These are phyloP conservation scores for Paraescarpia echinospica DNA, from an alignment of 1,140 invertebrate genomes.

Conservation along the genomic window DNA sequence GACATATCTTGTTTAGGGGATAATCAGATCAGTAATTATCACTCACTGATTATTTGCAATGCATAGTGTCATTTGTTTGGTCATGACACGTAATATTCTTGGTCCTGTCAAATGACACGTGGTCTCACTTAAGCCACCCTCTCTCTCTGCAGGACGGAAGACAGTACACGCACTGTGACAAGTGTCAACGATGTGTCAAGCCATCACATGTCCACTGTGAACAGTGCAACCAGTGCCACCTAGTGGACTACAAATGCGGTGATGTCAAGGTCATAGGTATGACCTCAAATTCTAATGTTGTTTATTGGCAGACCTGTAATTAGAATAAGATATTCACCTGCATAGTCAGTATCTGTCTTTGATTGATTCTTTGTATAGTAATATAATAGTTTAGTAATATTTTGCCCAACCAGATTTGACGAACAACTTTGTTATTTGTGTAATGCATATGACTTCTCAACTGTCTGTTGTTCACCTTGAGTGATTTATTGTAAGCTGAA, in stretches of 20 bases:
- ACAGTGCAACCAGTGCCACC: constrained; percentile 69
- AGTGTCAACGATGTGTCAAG: constrained; percentile 77
- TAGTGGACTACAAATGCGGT: constrained; percentile 5
- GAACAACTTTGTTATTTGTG: not conserved
- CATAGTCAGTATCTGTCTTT: not conserved
- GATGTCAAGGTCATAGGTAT: not conserved
- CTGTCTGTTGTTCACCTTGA: not conserved
- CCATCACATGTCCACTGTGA: constrained; percentile 75
- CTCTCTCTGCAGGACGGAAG: constrained; percentile 65
- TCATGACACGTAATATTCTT: too few relatives aligned
- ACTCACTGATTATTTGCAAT: too few relatives aligned
- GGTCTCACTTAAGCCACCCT: constrained; percentile 14
- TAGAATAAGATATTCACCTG: too few relatives aligned
- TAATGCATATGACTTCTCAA: not conserved
- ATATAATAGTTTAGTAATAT: too few relatives aligned
- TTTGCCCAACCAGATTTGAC: not conserved
- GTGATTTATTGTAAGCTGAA: too few relatives aligned
- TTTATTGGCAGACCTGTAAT: not conserved
- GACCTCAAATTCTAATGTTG: not conserved
- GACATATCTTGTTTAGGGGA: too few relatives aligned
- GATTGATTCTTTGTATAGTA: not conserved
- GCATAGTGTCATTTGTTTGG: too few relatives aligned
- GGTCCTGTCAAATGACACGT: too few relatives aligned
- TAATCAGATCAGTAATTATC: too few relatives aligned
- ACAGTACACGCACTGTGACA: constrained; percentile 73